Percentiles rank a stretch among this genome's conserved stretches.
Conservation (phyloP, 2,888 invertebrate genomes). For the Strigamia transsilvanica region DNA sequence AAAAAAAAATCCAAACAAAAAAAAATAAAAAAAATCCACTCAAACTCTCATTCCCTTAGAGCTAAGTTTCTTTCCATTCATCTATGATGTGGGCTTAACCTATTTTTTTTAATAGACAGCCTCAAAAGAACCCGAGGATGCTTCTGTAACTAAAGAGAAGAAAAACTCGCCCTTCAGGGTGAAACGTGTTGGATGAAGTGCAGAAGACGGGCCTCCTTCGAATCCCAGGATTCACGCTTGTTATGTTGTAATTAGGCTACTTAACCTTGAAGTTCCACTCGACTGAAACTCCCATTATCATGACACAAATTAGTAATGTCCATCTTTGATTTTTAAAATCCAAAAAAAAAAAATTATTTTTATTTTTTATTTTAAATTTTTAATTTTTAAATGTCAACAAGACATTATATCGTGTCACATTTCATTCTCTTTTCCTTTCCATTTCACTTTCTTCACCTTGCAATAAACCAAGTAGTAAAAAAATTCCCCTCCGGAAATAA, state of each 20-base stretch:
- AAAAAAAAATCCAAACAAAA: not conserved
- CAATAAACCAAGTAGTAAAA: constrained; percentile 12
- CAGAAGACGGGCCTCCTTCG: not conserved
- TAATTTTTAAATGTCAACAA: not conserved
- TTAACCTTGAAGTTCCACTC: constrained; percentile 23
- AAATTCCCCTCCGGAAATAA: constrained; percentile 32
- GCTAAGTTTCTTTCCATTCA: constrained; percentile 36
- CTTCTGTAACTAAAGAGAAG: constrained; percentile 24
- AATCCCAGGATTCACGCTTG: constrained; percentile 37
- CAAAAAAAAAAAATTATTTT: not conserved
- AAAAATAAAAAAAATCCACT: not conserved
- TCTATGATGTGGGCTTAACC: constrained; percentile 36
- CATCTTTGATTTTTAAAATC: not conserved
- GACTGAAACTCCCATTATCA: not conserved
- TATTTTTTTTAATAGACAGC: constrained; percentile 46
- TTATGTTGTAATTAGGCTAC: constrained; percentile 31
- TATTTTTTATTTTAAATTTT: no score
- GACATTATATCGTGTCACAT: not conserved
- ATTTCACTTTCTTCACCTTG: not conserved
- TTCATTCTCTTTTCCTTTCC: not conserved
- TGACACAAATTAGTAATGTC: not conserved
- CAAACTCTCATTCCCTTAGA: constrained; percentile 1
- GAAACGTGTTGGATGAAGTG: constrained; percentile 26
- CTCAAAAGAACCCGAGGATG: constrained; percentile 23
- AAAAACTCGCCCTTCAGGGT: constrained; percentile 29